Percentiles rank a stretch among this genome's conserved stretches.
Conservation (phyloP, 1,140 invertebrate species). For the Neuroterus valhalla region DNA sequence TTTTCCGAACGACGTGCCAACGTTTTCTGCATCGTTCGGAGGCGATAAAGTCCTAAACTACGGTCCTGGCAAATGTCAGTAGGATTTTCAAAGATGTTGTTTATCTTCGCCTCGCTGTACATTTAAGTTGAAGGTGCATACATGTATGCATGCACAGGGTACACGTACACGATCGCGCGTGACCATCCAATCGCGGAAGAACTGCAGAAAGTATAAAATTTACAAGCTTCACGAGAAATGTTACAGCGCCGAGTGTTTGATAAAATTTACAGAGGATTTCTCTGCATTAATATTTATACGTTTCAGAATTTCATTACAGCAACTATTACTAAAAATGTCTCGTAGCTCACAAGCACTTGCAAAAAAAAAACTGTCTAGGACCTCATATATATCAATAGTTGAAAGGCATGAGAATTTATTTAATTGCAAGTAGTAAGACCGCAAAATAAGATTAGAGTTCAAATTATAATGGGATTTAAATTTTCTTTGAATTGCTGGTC, state of each 20-base stretch:
- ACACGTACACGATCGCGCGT: background rate
- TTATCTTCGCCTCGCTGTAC: background rate
- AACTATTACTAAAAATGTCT: background rate
- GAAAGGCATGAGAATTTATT: too few species aligned
- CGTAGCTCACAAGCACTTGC: too few species aligned
- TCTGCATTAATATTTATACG: background rate
- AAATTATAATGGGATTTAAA: too few species aligned
- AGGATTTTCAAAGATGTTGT: conserved; percentile 26
- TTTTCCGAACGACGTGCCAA: conserved; percentile 29
- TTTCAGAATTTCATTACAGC: conserved; percentile 22
- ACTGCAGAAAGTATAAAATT: conserved; percentile 8
- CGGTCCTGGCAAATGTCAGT: conserved; percentile 16
- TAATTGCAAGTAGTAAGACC: too few species aligned
- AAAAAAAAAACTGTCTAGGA: too few species aligned
- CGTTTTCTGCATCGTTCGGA: conserved; percentile 4
- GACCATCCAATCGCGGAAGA: background rate
- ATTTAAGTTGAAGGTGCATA: too few species aligned
- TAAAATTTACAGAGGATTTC: conserved; percentile 21
- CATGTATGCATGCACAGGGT: background rate
- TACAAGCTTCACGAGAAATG: conserved; percentile 11
- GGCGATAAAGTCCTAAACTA: conserved; percentile 21
- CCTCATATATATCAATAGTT: too few species aligned
- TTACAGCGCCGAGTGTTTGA: background rate
- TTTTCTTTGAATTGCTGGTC: too few species aligned
- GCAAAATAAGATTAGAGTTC: too few species aligned